phyloP scores from a whole-genome alignment of 2,797 vertebrate genomes.

The Falco rusticolus region DNA sequence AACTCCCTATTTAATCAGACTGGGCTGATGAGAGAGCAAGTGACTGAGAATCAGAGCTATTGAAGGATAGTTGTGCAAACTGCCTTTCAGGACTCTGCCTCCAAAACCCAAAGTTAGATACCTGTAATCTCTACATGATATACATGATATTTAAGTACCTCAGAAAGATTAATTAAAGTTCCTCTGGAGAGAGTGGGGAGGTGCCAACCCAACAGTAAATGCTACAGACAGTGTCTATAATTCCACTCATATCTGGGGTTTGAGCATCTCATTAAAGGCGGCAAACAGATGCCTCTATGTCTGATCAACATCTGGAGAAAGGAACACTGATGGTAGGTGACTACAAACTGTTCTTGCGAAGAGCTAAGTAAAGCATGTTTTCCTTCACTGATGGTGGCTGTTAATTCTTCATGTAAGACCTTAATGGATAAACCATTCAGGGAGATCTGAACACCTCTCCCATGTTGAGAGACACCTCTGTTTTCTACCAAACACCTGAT shows the following conservation, averaged over 20 bases:
- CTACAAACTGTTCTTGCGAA: background rate
- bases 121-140: background rate
- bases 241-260: background rate
- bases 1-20: background rate
- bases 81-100: background rate
- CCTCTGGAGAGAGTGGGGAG: background rate
- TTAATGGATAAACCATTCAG: background rate
- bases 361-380: background rate
- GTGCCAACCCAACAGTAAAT: background rate
- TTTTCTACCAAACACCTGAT: background rate
- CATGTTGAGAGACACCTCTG: background rate
- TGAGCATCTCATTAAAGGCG: background rate
- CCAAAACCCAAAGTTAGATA: background rate
- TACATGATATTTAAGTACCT: background rate
- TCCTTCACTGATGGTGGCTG: background rate
- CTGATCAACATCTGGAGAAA: background rate
- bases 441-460: background rate
- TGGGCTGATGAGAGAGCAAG: background rate
- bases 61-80: background rate
- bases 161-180: background rate
- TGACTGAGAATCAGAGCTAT: background rate
- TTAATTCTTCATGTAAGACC: background rate
- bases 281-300: background rate
- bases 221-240: background rate
- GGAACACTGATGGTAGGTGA: background rate